Conservation (phyloP, 2,888 invertebrate species). For the Tupiocoris notatus region DNA sequence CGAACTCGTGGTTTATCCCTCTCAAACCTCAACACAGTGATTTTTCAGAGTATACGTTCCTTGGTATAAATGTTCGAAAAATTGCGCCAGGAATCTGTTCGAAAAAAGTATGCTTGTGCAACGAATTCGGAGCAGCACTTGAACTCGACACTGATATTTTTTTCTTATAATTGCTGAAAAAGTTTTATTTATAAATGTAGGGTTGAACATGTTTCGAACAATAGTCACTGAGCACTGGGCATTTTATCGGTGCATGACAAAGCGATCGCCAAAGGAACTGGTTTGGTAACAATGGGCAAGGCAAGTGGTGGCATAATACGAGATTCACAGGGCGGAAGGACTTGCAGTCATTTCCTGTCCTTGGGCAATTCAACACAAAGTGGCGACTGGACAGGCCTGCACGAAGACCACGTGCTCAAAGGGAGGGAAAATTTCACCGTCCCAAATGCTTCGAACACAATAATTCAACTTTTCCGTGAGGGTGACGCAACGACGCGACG, state of each 20-base stretch:
- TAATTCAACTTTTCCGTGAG: not conserved
- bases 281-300: not conserved
- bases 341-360: slow-evolving; percentile 31
- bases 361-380: slow-evolving; percentile 18
- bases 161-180: no score
- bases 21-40: no score
- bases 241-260: not conserved
- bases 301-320: not conserved
- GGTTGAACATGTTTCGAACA: no score
- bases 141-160: no score
- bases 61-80: no score
- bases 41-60: no score
- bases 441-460: not conserved
- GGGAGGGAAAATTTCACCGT: not conserved
- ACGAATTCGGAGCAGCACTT: no score
- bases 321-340: slow-evolving; percentile 31
- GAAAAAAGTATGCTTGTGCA: no score
- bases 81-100: no score
- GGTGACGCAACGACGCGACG: not conserved
- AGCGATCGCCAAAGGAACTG: not conserved
- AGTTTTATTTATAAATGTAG: no score
- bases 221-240: not conserved
- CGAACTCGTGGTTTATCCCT: no score
- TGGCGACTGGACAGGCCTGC: not conserved
- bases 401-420: not conserved